These are phyloP conservation scores for Oncorhynchus mykiss DNA, from an alignment of 2,113 vertebrate species.

Conservation along the genomic window DNA sequence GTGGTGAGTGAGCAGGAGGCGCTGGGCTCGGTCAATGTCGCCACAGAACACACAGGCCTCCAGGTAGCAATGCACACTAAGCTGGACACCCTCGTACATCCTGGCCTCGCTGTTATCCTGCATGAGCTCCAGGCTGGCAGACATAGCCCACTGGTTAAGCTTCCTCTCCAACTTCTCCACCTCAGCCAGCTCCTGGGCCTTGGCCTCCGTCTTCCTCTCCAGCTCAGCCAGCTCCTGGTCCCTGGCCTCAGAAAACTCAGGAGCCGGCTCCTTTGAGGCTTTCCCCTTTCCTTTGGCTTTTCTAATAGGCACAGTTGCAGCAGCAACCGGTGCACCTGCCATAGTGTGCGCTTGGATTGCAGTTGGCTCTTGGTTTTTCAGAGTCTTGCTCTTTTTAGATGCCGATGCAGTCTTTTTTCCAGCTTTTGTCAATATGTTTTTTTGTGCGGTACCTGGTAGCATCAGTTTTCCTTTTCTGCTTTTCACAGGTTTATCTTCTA, in stretches of 20 bases:
- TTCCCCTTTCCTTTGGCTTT: slow-evolving; percentile 38
- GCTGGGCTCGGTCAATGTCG: slow-evolving; percentile 73
- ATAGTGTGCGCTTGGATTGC: not conserved
- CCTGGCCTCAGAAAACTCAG: not conserved
- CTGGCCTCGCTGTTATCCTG: slow-evolving; percentile 17
- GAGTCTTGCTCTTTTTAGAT: not conserved
- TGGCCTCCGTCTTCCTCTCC: not conserved
- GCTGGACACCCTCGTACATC: slow-evolving; percentile 39
- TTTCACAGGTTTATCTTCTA: slow-evolving; percentile 15
- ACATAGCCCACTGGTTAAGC: slow-evolving; percentile 30
- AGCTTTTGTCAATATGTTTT: slow-evolving; percentile 49
- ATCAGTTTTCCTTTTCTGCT: slow-evolving; percentile 38
- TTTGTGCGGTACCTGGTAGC: slow-evolving; percentile 41
- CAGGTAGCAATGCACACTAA: slow-evolving; percentile 73
- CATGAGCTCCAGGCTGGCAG: not conserved
- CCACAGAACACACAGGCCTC: slow-evolving; percentile 76
- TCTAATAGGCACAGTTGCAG: slow-evolving; percentile 7
- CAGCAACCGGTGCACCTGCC: not conserved
- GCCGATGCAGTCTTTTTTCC: slow-evolving; percentile 26
- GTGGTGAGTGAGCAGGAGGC: slow-evolving; percentile 73
- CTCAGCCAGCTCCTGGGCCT: slow-evolving; percentile 34
- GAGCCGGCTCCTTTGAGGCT: not conserved
- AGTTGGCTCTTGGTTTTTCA: slow-evolving; percentile 16
- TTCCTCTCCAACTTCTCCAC: slow-evolving; percentile 51
- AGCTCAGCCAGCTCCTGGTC: not conserved